Percentiles rank a stretch among this genome's conserved stretches.
Conservation (phyloP, 2,888 invertebrate species). For the Dichetophora obliterata region DNA sequence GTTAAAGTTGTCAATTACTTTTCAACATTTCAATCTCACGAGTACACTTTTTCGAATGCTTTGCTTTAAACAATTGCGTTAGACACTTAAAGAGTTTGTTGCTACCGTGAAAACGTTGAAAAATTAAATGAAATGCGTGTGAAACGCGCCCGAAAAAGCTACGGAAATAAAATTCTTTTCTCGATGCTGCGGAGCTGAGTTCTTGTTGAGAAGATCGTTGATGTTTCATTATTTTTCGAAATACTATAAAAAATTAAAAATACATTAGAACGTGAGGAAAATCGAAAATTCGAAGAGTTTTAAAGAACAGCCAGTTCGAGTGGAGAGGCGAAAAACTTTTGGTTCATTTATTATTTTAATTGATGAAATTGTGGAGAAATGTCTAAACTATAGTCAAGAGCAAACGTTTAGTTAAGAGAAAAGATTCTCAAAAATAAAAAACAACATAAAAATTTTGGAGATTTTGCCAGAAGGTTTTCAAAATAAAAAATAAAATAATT, state of each 20-base stretch:
- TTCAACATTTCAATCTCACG: conserved; percentile 14
- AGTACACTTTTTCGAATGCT: not conserved
- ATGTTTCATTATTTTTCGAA: too few species aligned
- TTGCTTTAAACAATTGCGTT: not conserved
- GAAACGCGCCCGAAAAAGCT: conserved; percentile 18
- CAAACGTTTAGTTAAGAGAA: too few species aligned
- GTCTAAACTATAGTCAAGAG: not conserved
- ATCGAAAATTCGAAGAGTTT: not conserved
- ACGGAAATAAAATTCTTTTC: conserved; percentile 32
- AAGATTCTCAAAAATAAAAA: too few species aligned
- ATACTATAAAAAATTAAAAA: conserved; percentile 4
- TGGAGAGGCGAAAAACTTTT: too few species aligned
- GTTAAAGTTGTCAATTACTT: conserved; percentile 20
- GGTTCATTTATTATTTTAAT: too few species aligned
- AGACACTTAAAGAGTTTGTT: not conserved
- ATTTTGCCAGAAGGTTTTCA: too few species aligned
- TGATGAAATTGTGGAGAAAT: not conserved
- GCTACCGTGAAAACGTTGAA: not conserved
- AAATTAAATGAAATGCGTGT: conserved; percentile 35
- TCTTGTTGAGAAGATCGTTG: not conserved
- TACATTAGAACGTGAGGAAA: not conserved
- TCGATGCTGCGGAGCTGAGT: not conserved
- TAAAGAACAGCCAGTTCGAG: not conserved
- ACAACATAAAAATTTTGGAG: too few species aligned
- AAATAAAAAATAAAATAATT: too few species aligned